These are phyloP conservation scores for Eutrigla gurnardus DNA, from an alignment of 2,797 vertebrate genomes.

Conservation along the genomic window DNA sequence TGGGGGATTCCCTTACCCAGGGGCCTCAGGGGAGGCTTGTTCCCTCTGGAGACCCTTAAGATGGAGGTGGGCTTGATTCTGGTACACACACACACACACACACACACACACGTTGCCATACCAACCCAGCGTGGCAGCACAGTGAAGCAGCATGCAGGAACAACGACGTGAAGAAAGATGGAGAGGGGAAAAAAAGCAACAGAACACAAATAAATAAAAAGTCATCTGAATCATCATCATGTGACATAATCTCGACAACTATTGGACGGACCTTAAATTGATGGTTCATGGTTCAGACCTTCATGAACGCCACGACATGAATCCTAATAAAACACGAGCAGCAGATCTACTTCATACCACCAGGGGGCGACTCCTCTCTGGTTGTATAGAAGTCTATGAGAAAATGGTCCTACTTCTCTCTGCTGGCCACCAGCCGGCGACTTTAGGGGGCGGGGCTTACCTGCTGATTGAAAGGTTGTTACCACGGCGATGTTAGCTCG, in stretches of 20 bases:
- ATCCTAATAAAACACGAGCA: not conserved
- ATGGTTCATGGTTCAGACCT: not conserved
- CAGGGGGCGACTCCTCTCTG: not conserved
- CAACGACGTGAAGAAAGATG: constrained; percentile 27
- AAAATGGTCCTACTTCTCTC: not conserved
- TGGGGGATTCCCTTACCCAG: constrained; percentile 66
- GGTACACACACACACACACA: constrained; percentile 21
- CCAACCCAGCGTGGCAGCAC: constrained; percentile 65
- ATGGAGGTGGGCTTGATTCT: constrained; percentile 75
- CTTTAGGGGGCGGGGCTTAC: not conserved
- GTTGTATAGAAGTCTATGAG: not conserved
- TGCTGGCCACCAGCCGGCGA: not conserved
- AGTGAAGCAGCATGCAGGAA: constrained; percentile 67
- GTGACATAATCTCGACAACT: constrained; percentile 1
- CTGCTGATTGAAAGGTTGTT: not conserved
- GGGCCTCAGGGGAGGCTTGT: constrained; percentile 51
- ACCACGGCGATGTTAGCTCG: not conserved
- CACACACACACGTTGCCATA: constrained; percentile 48
- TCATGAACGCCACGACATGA: not conserved
- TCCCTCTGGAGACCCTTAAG: constrained; percentile 70
- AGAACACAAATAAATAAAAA: constrained; percentile 34
- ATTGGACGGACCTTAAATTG: not conserved
- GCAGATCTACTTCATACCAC: too few species aligned
- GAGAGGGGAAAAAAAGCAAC: constrained; percentile 16
- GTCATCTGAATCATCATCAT: constrained; percentile 9